A percentile compares a stretch with the other conserved stretches of the same genome.
Conservation (phyloP, 2,113 vertebrate genomes). For the Trichomycterus rosablanca region DNA sequence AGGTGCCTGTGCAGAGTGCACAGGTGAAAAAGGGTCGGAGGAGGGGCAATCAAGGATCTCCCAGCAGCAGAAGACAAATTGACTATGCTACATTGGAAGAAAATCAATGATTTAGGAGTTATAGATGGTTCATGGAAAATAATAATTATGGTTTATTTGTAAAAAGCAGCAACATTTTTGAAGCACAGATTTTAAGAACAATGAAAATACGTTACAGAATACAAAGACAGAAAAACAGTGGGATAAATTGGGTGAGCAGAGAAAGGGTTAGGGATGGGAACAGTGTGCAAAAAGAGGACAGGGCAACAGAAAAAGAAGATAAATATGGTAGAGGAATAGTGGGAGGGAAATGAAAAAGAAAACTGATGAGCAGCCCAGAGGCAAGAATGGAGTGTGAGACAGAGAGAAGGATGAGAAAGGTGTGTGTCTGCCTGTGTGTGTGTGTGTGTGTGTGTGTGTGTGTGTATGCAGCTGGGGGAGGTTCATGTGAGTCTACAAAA, state of each 20-base stretch:
- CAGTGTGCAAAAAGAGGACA: background rate
- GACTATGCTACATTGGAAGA: no score
- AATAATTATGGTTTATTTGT: constrained; percentile 4
- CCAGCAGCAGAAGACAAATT: no score
- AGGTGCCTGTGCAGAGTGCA: no score
- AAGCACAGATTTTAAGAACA: background rate
- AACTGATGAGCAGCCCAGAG: constrained; percentile 27
- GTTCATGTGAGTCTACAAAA: background rate
- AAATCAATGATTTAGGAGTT: no score
- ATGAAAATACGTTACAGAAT: background rate
- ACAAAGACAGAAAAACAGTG: background rate
- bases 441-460: background rate
- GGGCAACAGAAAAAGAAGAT: background rate
- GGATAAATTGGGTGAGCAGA: constrained; percentile 13
- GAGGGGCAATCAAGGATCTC: no score
- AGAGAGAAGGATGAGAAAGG: constrained; percentile 8
- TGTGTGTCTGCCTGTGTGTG: background rate
- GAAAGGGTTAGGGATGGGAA: background rate
- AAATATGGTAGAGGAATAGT: constrained; percentile 9
- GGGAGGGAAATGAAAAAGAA: constrained; percentile 13
- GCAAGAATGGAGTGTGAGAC: constrained; percentile 14
- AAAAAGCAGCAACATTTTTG: background rate
- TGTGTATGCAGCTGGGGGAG: background rate
- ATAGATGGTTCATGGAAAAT: no score
- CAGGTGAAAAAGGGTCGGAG: no score